Base-by-base conservation (phyloP, 2,113 vertebrate genomes). In the Athene cunicularia region DNA sequence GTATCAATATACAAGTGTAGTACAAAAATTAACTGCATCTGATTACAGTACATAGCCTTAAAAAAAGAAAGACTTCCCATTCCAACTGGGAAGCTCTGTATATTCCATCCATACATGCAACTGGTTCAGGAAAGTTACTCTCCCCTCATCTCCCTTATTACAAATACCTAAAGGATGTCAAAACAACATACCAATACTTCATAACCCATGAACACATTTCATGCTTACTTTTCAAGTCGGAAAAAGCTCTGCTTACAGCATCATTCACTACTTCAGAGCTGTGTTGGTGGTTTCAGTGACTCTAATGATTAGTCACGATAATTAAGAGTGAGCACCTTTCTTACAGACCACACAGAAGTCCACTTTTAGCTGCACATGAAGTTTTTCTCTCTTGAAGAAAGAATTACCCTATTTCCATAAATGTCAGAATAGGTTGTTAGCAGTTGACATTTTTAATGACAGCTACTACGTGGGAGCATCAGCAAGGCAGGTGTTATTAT, bases 11-110 rank as follows among this genome's bases (percentile, higher is more conserved):
- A 87, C 74, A 93, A 97, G 76, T 26, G 15, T 86, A 89, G 83
- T 91, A 41, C 81, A 96, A 96, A 97, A 97, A 96, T 96, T 94
- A 97, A 91, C 84, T 76, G 84, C 89, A 95, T 94, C 77, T 97
- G 94, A 97, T 97, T 97, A 96, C 24, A 2, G 28, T n/a, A 85
- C 82, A 86, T 77, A 77, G 58, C 71, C 77, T 93, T 94, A 90
- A 86, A 90, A 90, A 77, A 91, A 93, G 39, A 14, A 97, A 95
- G 37, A 30, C 43, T 81, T 86, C 45, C 60, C 70, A 53, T 50
- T 56, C 0, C 0, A 95, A 55, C 47, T 27, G 12, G 18, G 14
- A 90, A 90, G 43, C 41, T 95, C 66, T 86, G 90, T 50, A 73
- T 80, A 90, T 74, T 80, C 32, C 67, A 88, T 28, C 14, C 64